These are phyloP conservation scores for Aptenodytes forsteri DNA, from an alignment of 2,113 vertebrate genomes.

Conservation along the genomic window DNA sequence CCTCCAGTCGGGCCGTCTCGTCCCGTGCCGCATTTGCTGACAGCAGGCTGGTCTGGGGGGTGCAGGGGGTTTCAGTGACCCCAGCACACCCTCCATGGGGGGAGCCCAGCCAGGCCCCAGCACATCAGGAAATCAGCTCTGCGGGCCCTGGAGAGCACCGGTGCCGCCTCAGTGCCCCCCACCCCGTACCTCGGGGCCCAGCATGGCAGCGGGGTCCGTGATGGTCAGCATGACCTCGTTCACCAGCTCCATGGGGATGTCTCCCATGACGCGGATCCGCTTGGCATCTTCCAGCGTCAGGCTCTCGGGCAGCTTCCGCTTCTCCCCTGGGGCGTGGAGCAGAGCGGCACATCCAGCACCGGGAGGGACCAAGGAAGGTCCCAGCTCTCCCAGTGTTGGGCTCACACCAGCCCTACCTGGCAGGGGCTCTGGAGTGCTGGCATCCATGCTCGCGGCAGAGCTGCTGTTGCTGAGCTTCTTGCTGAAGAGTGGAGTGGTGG, in stretches of 20 bases:
- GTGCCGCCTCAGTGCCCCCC: neutral
- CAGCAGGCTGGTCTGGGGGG: slow-evolving; percentile 88
- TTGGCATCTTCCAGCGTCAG: slow-evolving; percentile 96
- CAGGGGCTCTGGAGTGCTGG: slow-evolving; percentile 81
- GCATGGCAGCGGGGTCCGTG: slow-evolving; percentile 96
- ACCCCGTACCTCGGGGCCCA: slow-evolving; percentile 87
- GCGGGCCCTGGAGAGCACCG: fast-evolving
- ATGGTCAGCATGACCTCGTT: slow-evolving; percentile 99
- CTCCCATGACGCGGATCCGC: slow-evolving; percentile 95
- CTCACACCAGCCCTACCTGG: slow-evolving; percentile 74
- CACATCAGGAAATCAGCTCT: neutral
- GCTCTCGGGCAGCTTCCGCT: slow-evolving; percentile 92
- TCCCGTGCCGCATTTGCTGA: slow-evolving; percentile 95
- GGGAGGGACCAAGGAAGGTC: neutral
- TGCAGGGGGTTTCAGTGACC: neutral
- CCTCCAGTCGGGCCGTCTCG: slow-evolving; percentile 94
- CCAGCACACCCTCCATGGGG: fast-evolving
- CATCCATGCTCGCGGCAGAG: slow-evolving; percentile 75
- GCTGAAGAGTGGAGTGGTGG: slow-evolving; percentile 84
- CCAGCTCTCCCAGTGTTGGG: fast-evolving
- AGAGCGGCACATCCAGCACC: fast-evolving
- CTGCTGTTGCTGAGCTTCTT: slow-evolving; percentile 84
- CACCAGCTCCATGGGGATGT: slow-evolving; percentile 98
- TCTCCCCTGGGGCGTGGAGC: slow-evolving; percentile 82
- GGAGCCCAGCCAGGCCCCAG: too few species aligned